Base-by-base conservation (phyloP, 2,113 vertebrate species). In the Tauraco erythrolophus region DNA sequence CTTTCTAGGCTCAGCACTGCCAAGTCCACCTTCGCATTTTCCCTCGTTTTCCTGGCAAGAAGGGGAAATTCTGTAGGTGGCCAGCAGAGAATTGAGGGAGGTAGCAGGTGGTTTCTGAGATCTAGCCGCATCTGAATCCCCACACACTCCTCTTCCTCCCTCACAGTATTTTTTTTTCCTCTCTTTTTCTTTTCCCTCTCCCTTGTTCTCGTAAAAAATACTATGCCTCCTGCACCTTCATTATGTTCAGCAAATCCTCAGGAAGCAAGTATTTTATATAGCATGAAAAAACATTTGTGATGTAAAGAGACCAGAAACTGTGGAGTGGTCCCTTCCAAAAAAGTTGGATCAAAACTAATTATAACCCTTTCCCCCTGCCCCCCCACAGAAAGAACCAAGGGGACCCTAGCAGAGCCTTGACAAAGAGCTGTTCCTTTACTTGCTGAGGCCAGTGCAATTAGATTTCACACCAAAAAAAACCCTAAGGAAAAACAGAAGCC, bases 231-330 rank as follows among this genome's bases (percentile, higher is more conserved):
- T 70, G n/a, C 54, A 65, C 43, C 78, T 72, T 95, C 84, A 91
- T 97, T 96, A 94, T 80, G 50, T 71, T 92, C 93, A 60, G 72
- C 86, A 92, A 88, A 88, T 94, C 93, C 92, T 89, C 30, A 65
- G 89, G 90, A 97, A 92, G 57, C 35, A 66, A 86, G 41, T 53
- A 71, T 92, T 94, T 92, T 87, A 35, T 94, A 61, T 21, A 54
- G 65, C 48, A 61, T 60, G 31, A 60, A 57, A 84, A 93, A 83
- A 84, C 12, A n/a, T 48, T 86, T 91, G 50, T 90, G 61, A 71
- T 89, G 75, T 23, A 88, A 96, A 95, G 84, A 74, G 51, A 89
- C 33, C 28, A 68, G 57, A 89, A 92, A 78, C 66, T 56, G 39
- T n/a, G 56, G 51, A 69, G 8, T 72, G 45, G 61, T 62, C 66